Evolutionary conservation across 2,888 invertebrate species (phyloP).

Genomic region (Trichopoda pennipes): DNA sequence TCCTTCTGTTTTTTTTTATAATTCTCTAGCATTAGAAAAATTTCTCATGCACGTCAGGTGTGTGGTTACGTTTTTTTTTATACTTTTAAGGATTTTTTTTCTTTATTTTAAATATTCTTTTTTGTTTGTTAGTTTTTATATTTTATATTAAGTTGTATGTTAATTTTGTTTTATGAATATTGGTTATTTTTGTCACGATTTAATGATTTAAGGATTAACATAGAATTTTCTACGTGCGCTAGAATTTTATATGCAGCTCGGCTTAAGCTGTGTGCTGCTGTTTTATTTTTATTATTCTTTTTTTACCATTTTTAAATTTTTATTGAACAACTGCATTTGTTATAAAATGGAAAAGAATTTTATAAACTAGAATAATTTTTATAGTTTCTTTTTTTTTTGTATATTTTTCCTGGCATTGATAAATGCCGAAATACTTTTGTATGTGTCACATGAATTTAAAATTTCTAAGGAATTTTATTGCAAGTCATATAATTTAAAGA

Average conservation of each 20-base stretch:
- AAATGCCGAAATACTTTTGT: constrained; percentile 48
- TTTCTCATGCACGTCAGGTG: constrained; percentile 63
- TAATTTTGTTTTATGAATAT: constrained; percentile 52
- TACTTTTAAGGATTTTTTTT: constrained; percentile 64
- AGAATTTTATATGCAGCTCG: constrained; percentile 43
- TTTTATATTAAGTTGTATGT: constrained; percentile 34
- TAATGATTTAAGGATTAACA: constrained; percentile 70
- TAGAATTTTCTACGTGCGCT: constrained; percentile 67
- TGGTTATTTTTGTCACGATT: constrained; percentile 70
- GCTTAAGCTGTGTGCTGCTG: constrained; percentile 13
- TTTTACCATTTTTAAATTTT: not conserved
- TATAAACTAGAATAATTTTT: constrained; percentile 32
- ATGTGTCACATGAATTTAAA: not conserved
- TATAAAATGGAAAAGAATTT: constrained; percentile 29
- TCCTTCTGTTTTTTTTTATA: not conserved
- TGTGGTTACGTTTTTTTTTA: constrained; percentile 17
- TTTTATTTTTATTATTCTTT: not conserved
- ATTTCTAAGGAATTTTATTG: constrained; percentile 19
- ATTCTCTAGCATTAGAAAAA: constrained; percentile 35
- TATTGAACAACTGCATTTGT: constrained; percentile 18
- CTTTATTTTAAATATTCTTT: constrained; percentile 57
- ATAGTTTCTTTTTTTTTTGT: not conserved
- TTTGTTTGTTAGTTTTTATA: not conserved
- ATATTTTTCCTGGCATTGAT: constrained; percentile 28
- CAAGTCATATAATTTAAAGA: not conserved